These are phyloP conservation scores for Uromys caudimaculatus DNA, from an alignment of 2,797 vertebrate genomes.

Conservation along the genomic window DNA sequence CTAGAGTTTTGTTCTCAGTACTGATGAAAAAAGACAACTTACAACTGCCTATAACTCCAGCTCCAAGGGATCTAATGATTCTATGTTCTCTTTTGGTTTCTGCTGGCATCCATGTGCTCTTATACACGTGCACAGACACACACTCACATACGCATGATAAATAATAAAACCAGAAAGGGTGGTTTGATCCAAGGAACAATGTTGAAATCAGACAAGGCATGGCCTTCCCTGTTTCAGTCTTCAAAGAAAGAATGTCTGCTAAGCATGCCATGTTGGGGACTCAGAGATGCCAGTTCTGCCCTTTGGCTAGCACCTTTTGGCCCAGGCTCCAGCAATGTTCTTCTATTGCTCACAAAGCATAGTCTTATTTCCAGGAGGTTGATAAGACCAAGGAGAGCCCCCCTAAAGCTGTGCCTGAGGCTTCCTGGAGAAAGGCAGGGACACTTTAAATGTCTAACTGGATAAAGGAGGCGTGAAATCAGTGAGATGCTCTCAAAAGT, in stretches of 20 bases:
- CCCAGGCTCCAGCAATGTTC: background rate
- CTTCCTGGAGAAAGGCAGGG: background rate
- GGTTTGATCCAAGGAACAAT: background rate
- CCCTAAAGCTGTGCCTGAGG: constrained; percentile 40
- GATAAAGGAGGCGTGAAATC: constrained; percentile 35
- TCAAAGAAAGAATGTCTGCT: background rate
- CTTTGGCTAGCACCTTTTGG: background rate
- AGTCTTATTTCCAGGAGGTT: background rate
- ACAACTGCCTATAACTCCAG: background rate
- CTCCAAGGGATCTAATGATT: background rate
- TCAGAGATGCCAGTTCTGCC: background rate
- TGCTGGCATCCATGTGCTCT: background rate
- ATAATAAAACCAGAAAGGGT: background rate
- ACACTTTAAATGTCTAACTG: constrained; percentile 20
- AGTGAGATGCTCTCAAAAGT: constrained; percentile 10
- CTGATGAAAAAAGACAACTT: background rate
- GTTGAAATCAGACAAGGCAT: background rate
- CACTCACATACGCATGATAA: background rate
- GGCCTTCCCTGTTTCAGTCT: background rate
- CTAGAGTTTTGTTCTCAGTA: background rate
- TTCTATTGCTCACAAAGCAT: background rate
- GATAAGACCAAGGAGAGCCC: constrained; percentile 29
- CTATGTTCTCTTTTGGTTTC: background rate
- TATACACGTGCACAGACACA: background rate
- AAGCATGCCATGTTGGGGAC: background rate